A percentile compares a stretch with the other conserved stretches of the same genome.
Conservation (phyloP, 2,888 invertebrate species). For the Andricus curvator region DNA sequence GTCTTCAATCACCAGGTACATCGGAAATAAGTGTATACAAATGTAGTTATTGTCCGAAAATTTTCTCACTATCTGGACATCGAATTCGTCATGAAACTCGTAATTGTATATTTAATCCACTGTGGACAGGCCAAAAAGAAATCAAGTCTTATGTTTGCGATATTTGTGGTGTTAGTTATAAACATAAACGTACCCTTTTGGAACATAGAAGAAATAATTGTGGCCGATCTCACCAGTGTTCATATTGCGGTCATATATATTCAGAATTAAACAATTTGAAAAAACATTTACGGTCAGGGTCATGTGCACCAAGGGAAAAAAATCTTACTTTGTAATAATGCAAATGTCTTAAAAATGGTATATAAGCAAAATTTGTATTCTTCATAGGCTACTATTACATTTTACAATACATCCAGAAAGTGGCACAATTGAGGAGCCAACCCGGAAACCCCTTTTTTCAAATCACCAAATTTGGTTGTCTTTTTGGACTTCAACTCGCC, state of each 20-base stretch:
- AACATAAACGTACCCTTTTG: background rate
- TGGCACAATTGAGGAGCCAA: too few relatives aligned
- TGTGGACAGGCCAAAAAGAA: background rate
- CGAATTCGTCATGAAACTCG: background rate
- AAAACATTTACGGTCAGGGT: background rate
- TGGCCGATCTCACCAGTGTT: background rate
- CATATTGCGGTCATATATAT: background rate
- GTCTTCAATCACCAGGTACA: too few relatives aligned
- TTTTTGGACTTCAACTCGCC: too few relatives aligned
- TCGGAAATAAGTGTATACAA: too few relatives aligned
- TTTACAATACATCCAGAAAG: too few relatives aligned
- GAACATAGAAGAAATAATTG: conserved; percentile 1
- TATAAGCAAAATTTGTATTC: too few relatives aligned
- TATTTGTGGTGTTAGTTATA: background rate
- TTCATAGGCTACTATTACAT: too few relatives aligned
- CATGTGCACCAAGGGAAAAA: background rate
- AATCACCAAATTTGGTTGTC: too few relatives aligned
- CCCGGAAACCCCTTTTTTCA: too few relatives aligned
- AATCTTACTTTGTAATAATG: background rate
- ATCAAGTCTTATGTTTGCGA: background rate
- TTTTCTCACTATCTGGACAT: background rate
- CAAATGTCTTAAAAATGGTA: background rate
- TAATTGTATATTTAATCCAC: background rate
- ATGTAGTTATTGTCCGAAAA: background rate
- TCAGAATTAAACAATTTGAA: background rate